Evolutionary conservation across 1,140 invertebrate genomes (phyloP).

Genomic region (Diachasma alloeum): DNA sequence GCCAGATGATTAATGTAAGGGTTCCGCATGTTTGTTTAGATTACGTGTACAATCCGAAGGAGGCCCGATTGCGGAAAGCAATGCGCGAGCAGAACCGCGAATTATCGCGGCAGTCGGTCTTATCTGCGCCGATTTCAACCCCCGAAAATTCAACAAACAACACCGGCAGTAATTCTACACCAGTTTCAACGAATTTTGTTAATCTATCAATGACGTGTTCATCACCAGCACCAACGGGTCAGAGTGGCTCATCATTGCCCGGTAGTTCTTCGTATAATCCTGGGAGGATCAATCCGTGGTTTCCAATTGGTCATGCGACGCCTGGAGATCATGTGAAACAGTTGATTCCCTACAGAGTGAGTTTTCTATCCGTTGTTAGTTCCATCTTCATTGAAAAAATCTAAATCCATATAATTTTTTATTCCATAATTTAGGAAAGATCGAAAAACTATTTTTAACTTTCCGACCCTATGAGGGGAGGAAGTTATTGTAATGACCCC

Average conservation of each 20-base stretch:
- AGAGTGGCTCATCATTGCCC: slow-evolving; percentile 45
- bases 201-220: slow-evolving; percentile 48
- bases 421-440: too few relatives aligned
- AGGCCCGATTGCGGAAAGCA: slow-evolving; percentile 70
- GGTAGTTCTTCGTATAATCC: slow-evolving; percentile 46
- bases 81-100: slow-evolving; percentile 67
- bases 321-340: slow-evolving; percentile 50
- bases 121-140: slow-evolving; percentile 31
- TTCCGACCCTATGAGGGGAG: too few relatives aligned
- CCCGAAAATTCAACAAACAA: slow-evolving; percentile 31
- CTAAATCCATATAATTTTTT: too few relatives aligned
- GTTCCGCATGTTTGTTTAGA: slow-evolving; percentile 50
- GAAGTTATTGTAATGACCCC: too few relatives aligned
- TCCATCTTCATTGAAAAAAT: too few relatives aligned
- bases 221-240: slow-evolving; percentile 33
- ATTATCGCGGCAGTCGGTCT: slow-evolving; percentile 56
- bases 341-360: slow-evolving; percentile 57
- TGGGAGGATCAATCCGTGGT: slow-evolving; percentile 56
- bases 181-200: slow-evolving; percentile 38
- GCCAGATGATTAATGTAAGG: background rate
- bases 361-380: slow-evolving; percentile 9
- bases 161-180: slow-evolving; percentile 13
- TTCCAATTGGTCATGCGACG: slow-evolving; percentile 48
- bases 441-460: too few relatives aligned
- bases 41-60: slow-evolving; percentile 74